A percentile compares a stretch with the other conserved stretches of the same genome.
These are phyloP conservation scores for Aphis craccivora DNA, from an alignment of 1,140 invertebrate species.

Conservation along the genomic window DNA sequence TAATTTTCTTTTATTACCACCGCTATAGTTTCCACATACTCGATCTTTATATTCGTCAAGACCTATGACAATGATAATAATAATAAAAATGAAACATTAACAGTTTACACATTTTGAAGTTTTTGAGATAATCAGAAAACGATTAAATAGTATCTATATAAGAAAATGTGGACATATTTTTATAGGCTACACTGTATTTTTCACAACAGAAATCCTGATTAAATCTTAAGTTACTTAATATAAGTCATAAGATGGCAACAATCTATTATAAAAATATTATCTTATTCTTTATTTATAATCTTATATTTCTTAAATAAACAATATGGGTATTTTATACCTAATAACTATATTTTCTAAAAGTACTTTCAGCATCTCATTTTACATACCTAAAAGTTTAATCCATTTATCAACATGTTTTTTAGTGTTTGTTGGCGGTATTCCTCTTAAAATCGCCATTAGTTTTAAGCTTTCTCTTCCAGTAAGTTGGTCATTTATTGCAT, in stretches of 20 bases:
- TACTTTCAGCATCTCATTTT: not conserved
- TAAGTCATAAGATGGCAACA: no score
- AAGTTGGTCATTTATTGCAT: slow-evolving; percentile 81
- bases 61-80: slow-evolving; percentile 56
- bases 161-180: not conserved
- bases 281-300: no score
- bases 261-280: no score
- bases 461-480: slow-evolving; percentile 80
- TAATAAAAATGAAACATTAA: not conserved
- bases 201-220: no score
- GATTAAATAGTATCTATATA: not conserved
- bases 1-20: slow-evolving; percentile 94
- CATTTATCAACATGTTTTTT: slow-evolving; percentile 67
- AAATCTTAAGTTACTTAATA: no score
- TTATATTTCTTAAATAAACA: not conserved
- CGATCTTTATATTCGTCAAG: slow-evolving; percentile 60
- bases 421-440: slow-evolving; percentile 69
- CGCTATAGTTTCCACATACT: slow-evolving; percentile 68
- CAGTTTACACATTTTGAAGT: not conserved
- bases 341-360: not conserved
- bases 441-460: slow-evolving; percentile 79
- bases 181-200: no score
- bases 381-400: slow-evolving; percentile 69
- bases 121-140: not conserved
- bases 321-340: not conserved